phyloP scores from a whole-genome alignment of 2,888 invertebrate genomes.

The Ditylenchus weischeri region DNA sequence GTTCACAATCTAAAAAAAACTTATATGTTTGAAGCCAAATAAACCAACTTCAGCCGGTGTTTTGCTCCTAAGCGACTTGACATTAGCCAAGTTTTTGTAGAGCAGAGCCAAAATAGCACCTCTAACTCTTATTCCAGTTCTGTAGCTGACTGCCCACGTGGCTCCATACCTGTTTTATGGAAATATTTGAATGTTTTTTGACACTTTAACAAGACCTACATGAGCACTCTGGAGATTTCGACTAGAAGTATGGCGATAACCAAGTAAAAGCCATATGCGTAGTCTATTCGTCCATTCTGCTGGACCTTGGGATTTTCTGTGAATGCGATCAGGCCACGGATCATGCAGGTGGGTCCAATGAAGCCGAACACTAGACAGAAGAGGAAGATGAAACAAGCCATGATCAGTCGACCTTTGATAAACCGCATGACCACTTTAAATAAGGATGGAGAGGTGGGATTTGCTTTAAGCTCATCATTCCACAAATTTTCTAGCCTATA shows the following conservation, averaged over 20 bases:
- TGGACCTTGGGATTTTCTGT: constrained; percentile 44
- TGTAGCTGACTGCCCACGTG: constrained; percentile 60
- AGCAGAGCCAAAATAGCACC: constrained; percentile 60
- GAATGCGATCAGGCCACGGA: constrained; percentile 52
- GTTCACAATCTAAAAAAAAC: constrained; percentile 60
- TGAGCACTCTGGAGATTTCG: background rate
- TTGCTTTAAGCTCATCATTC: constrained; percentile 58
- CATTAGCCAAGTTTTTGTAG: constrained; percentile 59
- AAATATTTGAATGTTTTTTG: constrained; percentile 7
- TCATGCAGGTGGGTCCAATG: constrained; percentile 57
- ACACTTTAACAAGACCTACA: constrained; percentile 6
- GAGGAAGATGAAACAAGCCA: constrained; percentile 31
- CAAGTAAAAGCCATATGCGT: constrained; percentile 56
- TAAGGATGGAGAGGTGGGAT: constrained; percentile 42
- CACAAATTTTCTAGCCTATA: constrained; percentile 48
- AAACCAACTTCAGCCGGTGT: constrained; percentile 59
- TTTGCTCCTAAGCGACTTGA: constrained; percentile 57
- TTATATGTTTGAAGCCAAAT: background rate
- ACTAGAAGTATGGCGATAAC: constrained; percentile 53
- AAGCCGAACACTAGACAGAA: constrained; percentile 54
- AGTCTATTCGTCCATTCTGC: constrained; percentile 29
- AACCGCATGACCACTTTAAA: constrained; percentile 53
- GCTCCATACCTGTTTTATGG: constrained; percentile 55
- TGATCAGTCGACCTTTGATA: constrained; percentile 55
- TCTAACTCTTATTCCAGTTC: constrained; percentile 60